Base-by-base conservation (phyloP, 2,797 vertebrate species). In the Clarias pachynema region DNA sequence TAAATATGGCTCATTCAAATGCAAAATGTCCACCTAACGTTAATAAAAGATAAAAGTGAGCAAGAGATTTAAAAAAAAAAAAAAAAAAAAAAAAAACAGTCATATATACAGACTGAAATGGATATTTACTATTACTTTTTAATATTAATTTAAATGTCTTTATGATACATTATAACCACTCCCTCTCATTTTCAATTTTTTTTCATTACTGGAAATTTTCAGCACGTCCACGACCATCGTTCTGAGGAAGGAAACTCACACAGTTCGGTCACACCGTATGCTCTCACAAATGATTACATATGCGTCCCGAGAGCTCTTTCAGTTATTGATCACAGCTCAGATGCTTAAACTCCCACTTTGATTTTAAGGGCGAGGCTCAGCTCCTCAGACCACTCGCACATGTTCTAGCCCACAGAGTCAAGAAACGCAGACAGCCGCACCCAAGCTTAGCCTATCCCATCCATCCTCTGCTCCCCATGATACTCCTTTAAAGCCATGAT, bases 321-420 rank as follows among this genome's bases (percentile, higher is more conserved):
- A 16, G 34, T n/a, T 79, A 80, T 80, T 63, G 82, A 87, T 81
- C 77, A 66, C 75, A 72, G 59, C 77, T 68, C 22, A 49, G 56
- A 75, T 86, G 37, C 20, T 56, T 12, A 63, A 60, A 62, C 20
- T 81, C 60, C 22, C 15, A 18, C 85, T 84, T 86, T 83, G 84
- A 88, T 81, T 57, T 70, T 57, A 2, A 1, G 82, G 86, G 73
- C 40, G 53, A 80, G 72, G 79, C 63, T 59, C 70, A 79, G 77
- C 65, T 85, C 53, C n/a, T 79, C 56, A 82, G 72, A 87, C 83
- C 62, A 53, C 49, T 84, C 26, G 34, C 87, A 87, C 83, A 90
- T 87, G 86, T 88, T 84, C 72, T 56, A 78, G 60, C 81, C 89
- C 86, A 87, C 84, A 74, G 78, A 57, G 77, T 74, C 78, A 87